Conservation (phyloP, 2,113 vertebrate species). For the Columba janthina region DNA sequence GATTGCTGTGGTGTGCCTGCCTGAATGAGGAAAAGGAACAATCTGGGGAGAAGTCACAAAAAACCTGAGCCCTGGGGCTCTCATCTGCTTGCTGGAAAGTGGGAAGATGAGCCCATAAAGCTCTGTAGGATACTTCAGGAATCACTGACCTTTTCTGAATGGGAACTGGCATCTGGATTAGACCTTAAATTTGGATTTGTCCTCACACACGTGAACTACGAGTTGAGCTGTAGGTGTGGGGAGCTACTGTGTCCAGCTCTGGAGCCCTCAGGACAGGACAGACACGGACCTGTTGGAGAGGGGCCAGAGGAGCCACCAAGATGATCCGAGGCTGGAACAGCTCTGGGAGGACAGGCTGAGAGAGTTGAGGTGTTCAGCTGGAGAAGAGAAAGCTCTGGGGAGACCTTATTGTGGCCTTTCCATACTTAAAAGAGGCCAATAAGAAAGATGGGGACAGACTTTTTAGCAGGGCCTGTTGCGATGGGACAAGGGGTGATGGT, state of each 20-base stretch:
- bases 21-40: rapidly evolving
- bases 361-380: no score
- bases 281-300: no score
- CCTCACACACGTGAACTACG: rapidly evolving
- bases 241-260: no score
- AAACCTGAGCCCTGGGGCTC: not conserved
- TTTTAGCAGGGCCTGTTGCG: no score
- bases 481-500: no score
- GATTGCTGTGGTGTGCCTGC: not conserved
- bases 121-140: not conserved
- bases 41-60: not conserved
- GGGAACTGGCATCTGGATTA: not conserved
- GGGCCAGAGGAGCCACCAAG: not conserved
- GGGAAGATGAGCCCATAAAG: not conserved
- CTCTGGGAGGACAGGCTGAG: no score
- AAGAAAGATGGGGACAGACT: no score
- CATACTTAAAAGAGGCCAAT: no score
- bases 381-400: no score
- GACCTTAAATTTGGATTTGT: not conserved
- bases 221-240: not conserved
- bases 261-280: no score
- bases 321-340: no score
- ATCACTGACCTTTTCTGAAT: not conserved
- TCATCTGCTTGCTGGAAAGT: not conserved
- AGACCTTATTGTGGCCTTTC: no score